Base-by-base conservation (phyloP, 1,140 invertebrate species). In the Centruroides vittatus region DNA sequence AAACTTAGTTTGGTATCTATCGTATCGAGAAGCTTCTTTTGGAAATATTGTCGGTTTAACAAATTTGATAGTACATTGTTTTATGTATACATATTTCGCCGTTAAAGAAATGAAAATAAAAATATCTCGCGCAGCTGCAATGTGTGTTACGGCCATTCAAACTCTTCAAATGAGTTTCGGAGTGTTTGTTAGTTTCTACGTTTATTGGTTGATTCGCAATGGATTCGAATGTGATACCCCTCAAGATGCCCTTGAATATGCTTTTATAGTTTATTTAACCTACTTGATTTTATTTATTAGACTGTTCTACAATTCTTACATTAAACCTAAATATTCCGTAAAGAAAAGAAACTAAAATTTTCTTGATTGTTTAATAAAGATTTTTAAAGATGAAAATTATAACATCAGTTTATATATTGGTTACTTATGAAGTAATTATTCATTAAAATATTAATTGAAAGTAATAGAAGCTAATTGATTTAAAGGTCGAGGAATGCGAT, bases 31-130 rank as follows among this genome's bases (percentile, higher is more conserved):
- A 41, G 47, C 57, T 41, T 11, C 57, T 51, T 13, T 61, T 47
- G 94, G 91, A 51, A 81, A 91, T 57, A 98, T 94, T 93, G 98
- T 95, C 74, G 89, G 97, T 71, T 88, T 93, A 12, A 95, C 98
- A 88, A 98, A 98, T 76, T 98, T 93, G 74, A 87, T 84, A 67
- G 93, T 99, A 35, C 95, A 98, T 77, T 89, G 91, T 62, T 79
- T 95, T 65, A 98, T 98, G 95, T 98, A 84, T 87, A 60, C 64
- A 4, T 99, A 98, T 75, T 98, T 96, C 75, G 89, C 90, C 1
- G 74, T 95, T 6, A 82, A 86, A 65, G 89, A 92, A 51, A 85
- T 95, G 80, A 84, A 86, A 55, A 87, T 89, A 71, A 81, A 80
- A 66, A 83, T 93, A 41, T 93, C 93, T 11, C 65, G 66, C 62